These are phyloP conservation scores for Hepsetus odoe DNA, from an alignment of 2,113 vertebrate species.

Conservation along the genomic window DNA sequence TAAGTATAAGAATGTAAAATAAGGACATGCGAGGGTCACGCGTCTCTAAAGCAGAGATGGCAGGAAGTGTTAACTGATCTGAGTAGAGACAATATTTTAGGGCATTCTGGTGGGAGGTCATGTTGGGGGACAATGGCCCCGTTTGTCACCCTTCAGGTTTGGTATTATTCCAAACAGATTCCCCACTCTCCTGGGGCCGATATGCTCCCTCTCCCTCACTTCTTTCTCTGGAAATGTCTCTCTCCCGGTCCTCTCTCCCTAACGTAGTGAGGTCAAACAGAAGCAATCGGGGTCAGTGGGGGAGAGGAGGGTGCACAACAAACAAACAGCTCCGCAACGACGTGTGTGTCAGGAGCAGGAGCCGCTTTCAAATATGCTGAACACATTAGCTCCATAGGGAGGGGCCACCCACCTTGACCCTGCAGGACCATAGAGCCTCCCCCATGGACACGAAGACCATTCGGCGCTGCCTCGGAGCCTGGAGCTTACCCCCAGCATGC, in stretches of 20 bases:
- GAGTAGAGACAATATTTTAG: constrained; percentile 46
- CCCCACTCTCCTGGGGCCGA: constrained; percentile 65
- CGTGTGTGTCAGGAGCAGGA: constrained; percentile 69
- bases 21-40: neutral
- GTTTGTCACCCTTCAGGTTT: constrained; percentile 66
- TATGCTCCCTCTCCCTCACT: constrained; percentile 18
- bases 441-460: constrained; percentile 38
- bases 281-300: constrained; percentile 18
- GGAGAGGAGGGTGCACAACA: constrained; percentile 61
- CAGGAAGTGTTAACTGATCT: constrained; percentile 48
- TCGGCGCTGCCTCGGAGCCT: neutral
- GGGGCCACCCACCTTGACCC: constrained; percentile 64
- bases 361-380: constrained; percentile 70
- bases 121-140: constrained; percentile 51
- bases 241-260: constrained; percentile 37
- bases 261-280: constrained; percentile 60
- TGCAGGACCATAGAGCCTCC: constrained; percentile 34
- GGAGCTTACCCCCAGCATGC: constrained; percentile 22
- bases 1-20: neutral
- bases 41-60: constrained; percentile 14
- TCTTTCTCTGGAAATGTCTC: constrained; percentile 31
- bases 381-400: constrained; percentile 65
- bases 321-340: constrained; percentile 68
- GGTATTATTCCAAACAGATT: constrained; percentile 65
- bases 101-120: constrained; percentile 44